phyloP scores from a whole-genome alignment of 2,888 invertebrate genomes.

The Tenthredo scrophulariae region DNA sequence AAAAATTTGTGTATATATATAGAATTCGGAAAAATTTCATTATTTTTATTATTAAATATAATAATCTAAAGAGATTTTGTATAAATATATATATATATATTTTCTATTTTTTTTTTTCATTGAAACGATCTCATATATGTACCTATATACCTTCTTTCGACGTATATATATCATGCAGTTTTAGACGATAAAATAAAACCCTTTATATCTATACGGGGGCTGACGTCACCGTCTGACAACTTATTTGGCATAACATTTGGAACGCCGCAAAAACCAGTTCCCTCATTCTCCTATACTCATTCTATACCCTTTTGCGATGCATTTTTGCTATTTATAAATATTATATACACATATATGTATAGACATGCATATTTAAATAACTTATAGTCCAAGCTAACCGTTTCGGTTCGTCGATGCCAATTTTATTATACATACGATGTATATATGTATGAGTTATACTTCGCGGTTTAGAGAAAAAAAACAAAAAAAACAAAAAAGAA shows the following conservation, averaged over 20 bases:
- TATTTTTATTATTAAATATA: too few species aligned
- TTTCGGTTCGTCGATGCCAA: slow-evolving; percentile 34
- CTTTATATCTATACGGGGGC: slow-evolving; percentile 8
- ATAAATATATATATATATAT: too few species aligned
- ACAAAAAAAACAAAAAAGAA: neutral
- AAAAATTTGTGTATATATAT: too few species aligned
- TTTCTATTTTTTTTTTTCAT: too few species aligned
- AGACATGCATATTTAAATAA: neutral
- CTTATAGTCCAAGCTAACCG: neutral
- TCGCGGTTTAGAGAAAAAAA: neutral
- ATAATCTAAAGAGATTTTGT: too few species aligned
- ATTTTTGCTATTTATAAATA: slow-evolving; percentile 14
- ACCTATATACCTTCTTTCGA: neutral
- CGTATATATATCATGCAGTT: neutral
- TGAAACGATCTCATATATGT: neutral
- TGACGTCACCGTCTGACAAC: slow-evolving; percentile 50
- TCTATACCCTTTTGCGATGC: slow-evolving; percentile 6
- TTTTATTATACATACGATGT: neutral
- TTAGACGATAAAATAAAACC: slow-evolving; percentile 9
- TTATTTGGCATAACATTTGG: slow-evolving; percentile 38
- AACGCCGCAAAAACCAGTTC: slow-evolving; percentile 40
- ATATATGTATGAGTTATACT: neutral
- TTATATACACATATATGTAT: neutral
- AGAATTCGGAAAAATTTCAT: too few species aligned
- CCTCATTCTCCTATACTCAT: neutral